A percentile compares a stretch with the other conserved stretches of the same genome.
Conservation (phyloP, 53 echinoderm and acorn worm genomes). For the Astropecten irregularis region DNA sequence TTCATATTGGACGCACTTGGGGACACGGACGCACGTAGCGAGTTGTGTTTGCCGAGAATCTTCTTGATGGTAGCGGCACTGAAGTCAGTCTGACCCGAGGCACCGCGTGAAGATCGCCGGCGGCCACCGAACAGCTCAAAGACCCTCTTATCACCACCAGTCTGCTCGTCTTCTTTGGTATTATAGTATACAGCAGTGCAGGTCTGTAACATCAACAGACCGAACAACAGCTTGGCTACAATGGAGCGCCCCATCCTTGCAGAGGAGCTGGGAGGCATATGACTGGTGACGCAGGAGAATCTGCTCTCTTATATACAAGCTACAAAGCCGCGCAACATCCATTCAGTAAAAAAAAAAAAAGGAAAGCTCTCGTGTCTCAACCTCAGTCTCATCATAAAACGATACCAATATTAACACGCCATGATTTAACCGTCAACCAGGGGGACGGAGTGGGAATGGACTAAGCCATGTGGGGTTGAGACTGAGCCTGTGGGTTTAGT, state of each 20-base stretch:
- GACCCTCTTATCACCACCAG: no score
- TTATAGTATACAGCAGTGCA: not conserved
- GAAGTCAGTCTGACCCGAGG: conserved; percentile 37
- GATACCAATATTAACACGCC: no score
- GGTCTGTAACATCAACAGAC: not conserved
- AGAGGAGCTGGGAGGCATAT: not conserved
- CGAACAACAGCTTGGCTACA: not conserved
- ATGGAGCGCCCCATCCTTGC: not conserved
- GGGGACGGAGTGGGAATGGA: not conserved
- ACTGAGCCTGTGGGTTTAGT: no score
- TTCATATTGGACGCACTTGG: conserved; percentile 44
- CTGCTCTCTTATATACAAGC: not conserved
- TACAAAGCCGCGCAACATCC: no score
- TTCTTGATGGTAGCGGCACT: not conserved
- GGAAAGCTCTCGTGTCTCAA: not conserved
- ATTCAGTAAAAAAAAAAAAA: no score
- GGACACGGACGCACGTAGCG: conserved; percentile 12
- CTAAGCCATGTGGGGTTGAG: not conserved
- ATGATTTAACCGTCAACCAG: no score
- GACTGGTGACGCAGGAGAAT: not conserved
- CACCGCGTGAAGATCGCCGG: not conserved
- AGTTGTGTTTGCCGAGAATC: conserved; percentile 32
- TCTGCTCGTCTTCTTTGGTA: no score
- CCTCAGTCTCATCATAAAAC: not conserved
- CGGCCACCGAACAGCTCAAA: no score